Base-by-base conservation (phyloP, 1,140 invertebrate species). In the Drosophila lowei region DNA sequence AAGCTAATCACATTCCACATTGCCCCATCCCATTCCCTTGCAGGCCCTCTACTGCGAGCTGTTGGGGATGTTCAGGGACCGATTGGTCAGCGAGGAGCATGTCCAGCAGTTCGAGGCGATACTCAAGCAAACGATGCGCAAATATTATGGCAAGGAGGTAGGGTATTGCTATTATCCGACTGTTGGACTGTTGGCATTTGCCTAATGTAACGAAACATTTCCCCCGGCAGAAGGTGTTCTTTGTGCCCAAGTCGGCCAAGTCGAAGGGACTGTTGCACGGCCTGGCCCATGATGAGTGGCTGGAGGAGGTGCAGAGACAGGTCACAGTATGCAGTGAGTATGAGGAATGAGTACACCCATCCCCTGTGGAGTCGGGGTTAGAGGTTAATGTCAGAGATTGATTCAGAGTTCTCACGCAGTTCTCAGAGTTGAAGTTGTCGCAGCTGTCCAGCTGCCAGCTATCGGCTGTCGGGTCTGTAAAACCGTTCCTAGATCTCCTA, bases 31-130 rank as follows among this genome's bases (percentile, higher is more conserved):
- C 7, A 1, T 30, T 38, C 23, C 18, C 9, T 77, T 93, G 52
- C 84, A 96, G 93, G 94, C 95, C 13, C 92, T 96, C 75, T 91
- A 93, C 42, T 94, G 96, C 81, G 97, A 98, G 93, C 95, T 95
- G 5, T 91, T 93, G 23, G 92, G 95, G 70, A 93, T 97, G 73
- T 98, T 98, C 91, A 93, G 93, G 65, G 96, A 98, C 84, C 93
- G 95, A 79, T 92, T 98, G 21, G 93, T 95, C 2, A 93, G 93
- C 34, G 91, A 93, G 23, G 94, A 96, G 18, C 94, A 97, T 70
- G 93, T 93, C 47, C 89, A 91, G 3, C 93, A 94, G 83, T 97
- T 97, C 90, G 94, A 95, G 73, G 86, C 92, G 6, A 94, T 97
- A 64, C 64, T 93, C 90, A 92, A 93, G 63, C 93, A 93, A 89